Base-by-base conservation (phyloP, 2,113 vertebrate genomes). In the Indri indri region DNA sequence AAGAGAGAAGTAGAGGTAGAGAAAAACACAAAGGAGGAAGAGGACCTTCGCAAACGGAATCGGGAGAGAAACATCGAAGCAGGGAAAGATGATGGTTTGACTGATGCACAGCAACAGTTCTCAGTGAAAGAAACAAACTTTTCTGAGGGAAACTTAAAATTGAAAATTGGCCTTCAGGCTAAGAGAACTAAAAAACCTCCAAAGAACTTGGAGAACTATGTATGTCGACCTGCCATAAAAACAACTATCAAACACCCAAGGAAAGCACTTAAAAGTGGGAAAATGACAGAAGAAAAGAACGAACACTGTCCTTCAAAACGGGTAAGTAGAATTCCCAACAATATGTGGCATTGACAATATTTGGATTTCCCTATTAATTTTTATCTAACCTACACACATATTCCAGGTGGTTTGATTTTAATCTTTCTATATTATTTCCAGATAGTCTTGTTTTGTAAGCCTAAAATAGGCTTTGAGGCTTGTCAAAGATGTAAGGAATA, bases 151-250 rank as follows among this genome's bases (percentile, higher is more conserved):
- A 99, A 99, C 97, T 98, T 99, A 86, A 99, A 99, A 96, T 96
- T 99, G 84, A 99, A 99, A 98, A 99, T 99, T 45, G 99, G 99
- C 84, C 99, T 99, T 9, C 99, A 99, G 95, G 99, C 99, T 59
- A 99, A 99, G 95, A 98, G 99, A 97, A 99, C 99, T 25, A 99
- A 99, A 98, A 99, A 99, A 57, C 99, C 99, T 79, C 99, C 99
- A 91, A 99, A 99, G 98, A 99, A 99, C 96, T 98, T 99, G 85
- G 99, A 99, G 98, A 99, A 99, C 98, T 99, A 99, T 97, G 99
- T 99, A 52, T 99, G 99, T 98, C 99, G 99, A 93, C 99, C 99
- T 92, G 99, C 99, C 97, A 99, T 99, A 98, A 99, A 99, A 98
- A 99, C 99, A 96, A 99, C 99, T 97, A 99, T 98, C 92, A 99